Conservation (phyloP, 2,797 vertebrate genomes). For the Rhincodon typus region DNA sequence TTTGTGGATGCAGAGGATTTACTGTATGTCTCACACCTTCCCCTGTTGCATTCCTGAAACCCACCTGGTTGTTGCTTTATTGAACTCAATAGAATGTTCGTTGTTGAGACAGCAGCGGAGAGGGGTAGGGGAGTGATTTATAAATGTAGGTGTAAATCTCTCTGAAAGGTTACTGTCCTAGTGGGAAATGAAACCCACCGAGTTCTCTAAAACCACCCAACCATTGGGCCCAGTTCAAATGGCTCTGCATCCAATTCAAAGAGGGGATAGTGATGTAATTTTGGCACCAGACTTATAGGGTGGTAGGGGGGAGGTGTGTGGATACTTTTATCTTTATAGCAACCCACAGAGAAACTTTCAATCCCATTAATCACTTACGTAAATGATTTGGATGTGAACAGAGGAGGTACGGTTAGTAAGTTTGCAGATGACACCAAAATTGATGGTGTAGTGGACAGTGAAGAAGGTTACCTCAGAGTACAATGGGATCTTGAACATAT, state of each 20-base stretch:
- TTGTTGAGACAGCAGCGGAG: too few relatives aligned
- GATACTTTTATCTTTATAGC: background rate
- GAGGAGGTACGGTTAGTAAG: too few relatives aligned
- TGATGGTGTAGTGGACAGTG: too few relatives aligned
- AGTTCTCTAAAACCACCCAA: background rate
- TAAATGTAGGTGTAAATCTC: background rate
- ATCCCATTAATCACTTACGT: background rate
- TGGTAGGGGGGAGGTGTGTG: background rate
- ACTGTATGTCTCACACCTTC: background rate
- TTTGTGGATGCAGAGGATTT: too few relatives aligned
- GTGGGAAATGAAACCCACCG: background rate
- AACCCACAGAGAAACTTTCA: background rate
- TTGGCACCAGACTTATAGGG: background rate
- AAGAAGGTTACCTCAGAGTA: too few relatives aligned
- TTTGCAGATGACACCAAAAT: too few relatives aligned
- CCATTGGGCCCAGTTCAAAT: background rate
- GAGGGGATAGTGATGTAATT: background rate
- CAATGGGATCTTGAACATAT: too few relatives aligned
- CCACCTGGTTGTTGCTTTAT: background rate
- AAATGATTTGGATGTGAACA: too few relatives aligned
- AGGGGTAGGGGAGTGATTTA: background rate
- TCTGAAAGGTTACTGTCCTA: background rate
- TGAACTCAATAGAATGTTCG: background rate
- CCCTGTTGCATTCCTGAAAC: background rate
- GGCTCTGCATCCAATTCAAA: background rate